phyloP scores from a whole-genome alignment of 30 jellyfish, hydroid and myxozoan genomes.

The Turritopsis rubra region DNA sequence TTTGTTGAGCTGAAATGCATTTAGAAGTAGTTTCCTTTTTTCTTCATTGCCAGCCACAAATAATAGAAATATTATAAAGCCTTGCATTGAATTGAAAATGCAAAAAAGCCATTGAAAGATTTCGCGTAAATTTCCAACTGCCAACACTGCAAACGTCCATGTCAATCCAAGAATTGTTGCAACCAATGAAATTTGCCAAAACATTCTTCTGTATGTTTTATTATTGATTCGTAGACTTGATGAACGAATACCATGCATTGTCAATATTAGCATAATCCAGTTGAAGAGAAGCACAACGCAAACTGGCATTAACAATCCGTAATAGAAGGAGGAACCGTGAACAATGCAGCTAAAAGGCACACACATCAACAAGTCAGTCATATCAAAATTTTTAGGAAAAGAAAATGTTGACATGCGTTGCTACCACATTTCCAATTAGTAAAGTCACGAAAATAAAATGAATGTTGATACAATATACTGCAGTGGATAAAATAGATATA shows the following conservation, averaged over 20 bases:
- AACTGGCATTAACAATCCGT: not conserved
- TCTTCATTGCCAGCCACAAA: not conserved
- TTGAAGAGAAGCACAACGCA: not conserved
- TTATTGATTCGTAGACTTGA: not conserved
- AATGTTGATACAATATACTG: too few relatives aligned
- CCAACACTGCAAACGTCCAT: slow-evolving; percentile 33
- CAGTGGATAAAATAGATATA: too few relatives aligned
- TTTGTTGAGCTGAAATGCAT: not conserved
- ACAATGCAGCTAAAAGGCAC: not conserved
- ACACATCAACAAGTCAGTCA: too few relatives aligned
- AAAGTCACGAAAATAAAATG: too few relatives aligned
- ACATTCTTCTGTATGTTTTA: not conserved
- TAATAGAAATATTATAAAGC: slow-evolving; percentile 29
- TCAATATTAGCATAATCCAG: not conserved
- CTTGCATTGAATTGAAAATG: slow-evolving; percentile 37
- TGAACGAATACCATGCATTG: not conserved
- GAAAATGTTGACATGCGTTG: too few relatives aligned
- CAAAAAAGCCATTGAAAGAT: slow-evolving; percentile 33
- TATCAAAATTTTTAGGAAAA: too few relatives aligned
- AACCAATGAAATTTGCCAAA: not conserved
- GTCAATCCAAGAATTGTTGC: slow-evolving; percentile 24
- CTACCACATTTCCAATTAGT: too few relatives aligned
- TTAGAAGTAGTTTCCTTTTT: not conserved
- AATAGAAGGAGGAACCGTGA: not conserved
- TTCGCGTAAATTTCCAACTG: slow-evolving; percentile 36